A percentile compares a stretch with the other conserved stretches of the same genome.
These are phyloP conservation scores for Andrena fulva DNA, from an alignment of 2,888 invertebrate genomes.

Conservation along the genomic window DNA sequence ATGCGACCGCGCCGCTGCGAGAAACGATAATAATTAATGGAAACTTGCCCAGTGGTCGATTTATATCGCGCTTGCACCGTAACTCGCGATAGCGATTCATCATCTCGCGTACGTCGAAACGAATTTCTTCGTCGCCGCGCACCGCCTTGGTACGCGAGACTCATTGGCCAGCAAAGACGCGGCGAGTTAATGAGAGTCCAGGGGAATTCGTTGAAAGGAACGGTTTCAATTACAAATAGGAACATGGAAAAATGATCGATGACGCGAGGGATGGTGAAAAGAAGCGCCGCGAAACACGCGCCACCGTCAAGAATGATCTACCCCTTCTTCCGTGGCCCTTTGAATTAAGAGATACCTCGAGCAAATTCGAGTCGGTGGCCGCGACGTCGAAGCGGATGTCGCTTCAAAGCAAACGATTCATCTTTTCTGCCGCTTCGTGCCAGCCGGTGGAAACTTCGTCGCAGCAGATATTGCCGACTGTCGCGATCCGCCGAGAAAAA, in stretches of 20 bases:
- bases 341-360: constrained; percentile 43
- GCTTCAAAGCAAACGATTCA: constrained; percentile 82
- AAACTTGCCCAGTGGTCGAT: constrained; percentile 59
- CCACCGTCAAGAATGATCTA: constrained; percentile 26
- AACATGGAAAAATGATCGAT: constrained; percentile 33
- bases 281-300: constrained; percentile 7
- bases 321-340: neutral
- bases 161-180: constrained; percentile 3
- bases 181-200: constrained; percentile 34
- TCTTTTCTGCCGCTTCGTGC: constrained; percentile 79
- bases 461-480: constrained; percentile 45
- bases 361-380: constrained; percentile 42
- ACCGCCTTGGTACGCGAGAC: neutral
- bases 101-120: constrained; percentile 36
- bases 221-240: constrained; percentile 6
- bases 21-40: constrained; percentile 71
- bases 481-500: constrained; percentile 29
- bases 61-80: constrained; percentile 30
- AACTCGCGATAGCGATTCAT: constrained; percentile 51
- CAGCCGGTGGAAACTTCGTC: constrained; percentile 72
- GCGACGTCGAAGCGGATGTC: constrained; percentile 52
- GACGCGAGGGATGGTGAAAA: constrained; percentile 18
- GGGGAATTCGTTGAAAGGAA: neutral
- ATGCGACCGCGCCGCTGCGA: constrained; percentile 44
- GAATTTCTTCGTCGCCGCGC: constrained; percentile 33